Evolutionary conservation across 2,113 vertebrate species (phyloP), one percentile per base, ranked within the genome.

Genomic region (Promerops cafer): DNA sequence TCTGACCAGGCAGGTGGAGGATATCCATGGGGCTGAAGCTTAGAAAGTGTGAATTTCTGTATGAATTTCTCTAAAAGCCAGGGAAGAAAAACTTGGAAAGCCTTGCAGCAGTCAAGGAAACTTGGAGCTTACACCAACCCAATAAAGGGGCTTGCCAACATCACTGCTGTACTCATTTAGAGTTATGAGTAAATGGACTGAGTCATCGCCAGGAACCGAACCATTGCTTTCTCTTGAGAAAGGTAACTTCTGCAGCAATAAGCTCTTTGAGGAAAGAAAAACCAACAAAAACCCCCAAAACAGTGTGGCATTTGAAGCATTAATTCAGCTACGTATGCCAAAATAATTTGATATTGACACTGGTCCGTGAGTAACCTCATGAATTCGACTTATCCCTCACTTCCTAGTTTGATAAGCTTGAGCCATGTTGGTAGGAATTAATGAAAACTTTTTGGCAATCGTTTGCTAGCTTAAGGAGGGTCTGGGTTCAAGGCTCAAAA

Each of bases 51-150:
- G 94, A 96, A 94, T 95, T 97, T 96, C 93, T 93, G 40, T 56
- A 96, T 16, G 50, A 90, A 66, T 82, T 90, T 93, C 89, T 96
- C 83, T 92, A 92, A 83, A 95, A 90, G 68, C 70, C 72, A 57
- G 52, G 53, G 24, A 30, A 69, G 93, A 77, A 95, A 89, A 81
- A 65, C 87, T 82, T 93, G 96, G 95, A 97, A 95, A 89, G 90
- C 91, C 61, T 96, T 83, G 87, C 56, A 96, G 92, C 95, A 97
- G 91, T 95, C 92, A 93, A 94, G 93, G 97, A 96, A 98, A 94
- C 80, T 93, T 95, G 94, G 83, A 97, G 61, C 70, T 93, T 63
- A 83, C 89, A 88, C 45, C 81, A 90, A 54, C 78, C 82, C 90
- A 96, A 95, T 97, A 91, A 96, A 97, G 81, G 80, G 37, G 76